Percentiles rank a stretch among this genome's conserved stretches.
phyloP scores from a whole-genome alignment of 2,888 invertebrate species.

The Caenorhabditis sp. region DNA sequence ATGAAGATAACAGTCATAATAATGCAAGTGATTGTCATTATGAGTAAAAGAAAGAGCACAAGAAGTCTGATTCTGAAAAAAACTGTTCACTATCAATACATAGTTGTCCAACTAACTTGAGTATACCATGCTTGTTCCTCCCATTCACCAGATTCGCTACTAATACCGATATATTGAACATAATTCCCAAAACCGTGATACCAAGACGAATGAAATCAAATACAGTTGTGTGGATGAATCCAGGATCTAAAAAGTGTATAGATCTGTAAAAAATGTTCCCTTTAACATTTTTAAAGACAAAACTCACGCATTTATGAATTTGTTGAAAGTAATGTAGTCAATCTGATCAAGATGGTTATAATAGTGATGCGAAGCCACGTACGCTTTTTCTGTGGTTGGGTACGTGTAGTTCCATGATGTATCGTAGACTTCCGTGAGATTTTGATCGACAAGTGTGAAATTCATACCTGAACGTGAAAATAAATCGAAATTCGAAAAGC shows the following conservation, averaged over 20 bases:
- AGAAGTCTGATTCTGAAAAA: constrained; percentile 55
- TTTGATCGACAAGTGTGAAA: constrained; percentile 3
- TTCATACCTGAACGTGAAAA: constrained; percentile 26
- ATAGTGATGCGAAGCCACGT: constrained; percentile 8
- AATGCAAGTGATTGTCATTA: constrained; percentile 33
- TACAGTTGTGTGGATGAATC: constrained; percentile 7
- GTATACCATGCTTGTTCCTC: constrained; percentile 33
- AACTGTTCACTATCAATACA: background rate
- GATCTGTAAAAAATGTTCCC: constrained; percentile 4
- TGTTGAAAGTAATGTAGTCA: constrained; percentile 37
- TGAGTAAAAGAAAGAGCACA: constrained; percentile 24
- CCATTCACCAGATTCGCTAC: constrained; percentile 45
- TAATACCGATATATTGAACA: constrained; percentile 37
- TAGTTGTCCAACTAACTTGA: constrained; percentile 27
- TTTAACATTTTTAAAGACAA: background rate
- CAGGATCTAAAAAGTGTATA: constrained; percentile 4
- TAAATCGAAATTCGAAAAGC: background rate
- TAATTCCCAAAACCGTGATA: constrained; percentile 23
- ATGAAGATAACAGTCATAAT: constrained; percentile 40
- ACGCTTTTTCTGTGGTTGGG: constrained; percentile 11
- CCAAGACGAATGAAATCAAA: constrained; percentile 32
- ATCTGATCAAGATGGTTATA: constrained; percentile 45
- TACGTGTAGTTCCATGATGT: constrained; percentile 27
- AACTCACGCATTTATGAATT: constrained; percentile 52
- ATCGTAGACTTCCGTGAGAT: constrained; percentile 11